These are phyloP conservation scores for Drosophila acutilabella DNA, from an alignment of 2,888 invertebrate species.

Conservation along the genomic window DNA sequence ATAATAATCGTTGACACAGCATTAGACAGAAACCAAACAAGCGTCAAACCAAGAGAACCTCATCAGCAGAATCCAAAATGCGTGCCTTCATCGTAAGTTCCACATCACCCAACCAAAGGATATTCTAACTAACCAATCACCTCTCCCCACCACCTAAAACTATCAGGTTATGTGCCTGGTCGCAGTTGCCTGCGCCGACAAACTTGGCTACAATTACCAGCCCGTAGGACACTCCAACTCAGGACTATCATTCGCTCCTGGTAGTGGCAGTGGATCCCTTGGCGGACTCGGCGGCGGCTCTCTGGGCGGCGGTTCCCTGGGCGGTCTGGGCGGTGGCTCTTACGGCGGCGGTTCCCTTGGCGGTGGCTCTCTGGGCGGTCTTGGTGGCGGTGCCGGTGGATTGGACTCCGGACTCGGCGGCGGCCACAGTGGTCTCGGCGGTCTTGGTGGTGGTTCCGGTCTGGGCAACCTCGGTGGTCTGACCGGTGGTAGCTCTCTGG, in stretches of 20 bases:
- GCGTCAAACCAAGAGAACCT: constrained; percentile 67
- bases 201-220: constrained; percentile 81
- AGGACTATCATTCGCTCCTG: constrained; percentile 75
- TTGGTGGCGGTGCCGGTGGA: constrained; percentile 26
- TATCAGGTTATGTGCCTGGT: constrained; percentile 75
- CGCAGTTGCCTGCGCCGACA: constrained; percentile 77
- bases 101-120: constrained; percentile 23
- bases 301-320: constrained; percentile 11
- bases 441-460: constrained; percentile 23
- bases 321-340: constrained; percentile 17
- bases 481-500: constrained; percentile 39
- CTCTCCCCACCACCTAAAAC: neutral
- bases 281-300: constrained; percentile 25
- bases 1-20: constrained; percentile 55
- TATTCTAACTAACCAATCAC: constrained; percentile 37
- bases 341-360: constrained; percentile 25
- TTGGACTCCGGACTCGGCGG: constrained; percentile 20
- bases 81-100: constrained; percentile 73
- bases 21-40: constrained; percentile 66
- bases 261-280: constrained; percentile 37
- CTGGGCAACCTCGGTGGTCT: constrained; percentile 30
- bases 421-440: constrained; percentile 16
- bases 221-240: constrained; percentile 72
- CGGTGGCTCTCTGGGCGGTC: constrained; percentile 11
- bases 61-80: constrained; percentile 63